Evolutionary conservation across 2,888 invertebrate genomes (phyloP), one percentile per base, ranked within the genome.

Genomic region (Cetonia aurata): DNA sequence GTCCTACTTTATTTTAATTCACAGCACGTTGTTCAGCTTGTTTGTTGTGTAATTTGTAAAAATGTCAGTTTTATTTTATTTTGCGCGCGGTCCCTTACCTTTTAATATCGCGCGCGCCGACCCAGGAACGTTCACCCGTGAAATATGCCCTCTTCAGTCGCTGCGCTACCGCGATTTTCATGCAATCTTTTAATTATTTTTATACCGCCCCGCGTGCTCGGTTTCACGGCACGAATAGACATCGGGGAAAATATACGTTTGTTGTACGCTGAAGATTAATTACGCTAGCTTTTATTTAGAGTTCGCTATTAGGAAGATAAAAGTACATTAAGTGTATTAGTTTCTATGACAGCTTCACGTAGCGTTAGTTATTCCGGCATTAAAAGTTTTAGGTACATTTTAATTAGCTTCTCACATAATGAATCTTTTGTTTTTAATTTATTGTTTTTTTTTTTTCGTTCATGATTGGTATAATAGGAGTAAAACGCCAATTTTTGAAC

Each of bases 1-100:
- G 17, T 59, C 44, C 44, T 59, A 59, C 59, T 59, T 59, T 59
- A 59, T 59, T 59, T 44, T 59, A 59, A 59, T 59, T 59, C 59
- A 59, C 44, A 44, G 42, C 59, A 59, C 46, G 59, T 59, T 46
- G 44, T 59, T 59, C 44, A 59, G 59, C 59, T 59, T 59, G 59
- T 59, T 59, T 59, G 59, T 59, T 59, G 44, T 59, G 59, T 59
- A 59, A 59, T 59, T 59, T 59, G 59, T 44, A 59, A 59, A 25
- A 59, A 59, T 46, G 59, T 44, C 59, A 59, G 42, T 44, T 59
- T 59, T 59, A 44, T 44, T 59, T 59, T 59, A 59, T 59, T 44
- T 19, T 17, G 25, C n/a, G 25, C 13, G 59, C 25, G 44, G 59
- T 59, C 44, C 44, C 25, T 59, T 44, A 17, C 44, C 46, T 42